Base-by-base conservation (phyloP, 2,888 invertebrate species). In the Digitonthophagus gazella region DNA sequence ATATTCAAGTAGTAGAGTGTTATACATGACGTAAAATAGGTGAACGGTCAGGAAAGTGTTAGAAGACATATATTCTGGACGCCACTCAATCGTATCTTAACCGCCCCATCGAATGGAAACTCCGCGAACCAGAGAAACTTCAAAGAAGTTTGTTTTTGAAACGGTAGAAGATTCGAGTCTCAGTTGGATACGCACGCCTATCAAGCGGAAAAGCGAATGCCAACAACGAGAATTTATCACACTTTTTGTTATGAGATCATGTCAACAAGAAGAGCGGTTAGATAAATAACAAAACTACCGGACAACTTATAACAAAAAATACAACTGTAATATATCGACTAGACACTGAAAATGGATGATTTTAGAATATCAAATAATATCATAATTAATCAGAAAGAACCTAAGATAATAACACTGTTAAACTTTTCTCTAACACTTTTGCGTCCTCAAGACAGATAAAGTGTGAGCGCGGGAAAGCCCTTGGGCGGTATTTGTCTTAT, bases 31-130 rank as follows among this genome's bases (percentile, higher is more conserved):
- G n/a, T 61, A 61, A 61, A 61, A 61, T 6, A 61, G 61, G 20
- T 61, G 19, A 18, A 61, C 18, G 19, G 6, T 20, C 20, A n/a
- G n/a, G 18, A 61, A 61, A 61, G 16, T 61, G 61, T 61, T 16
- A 18, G n/a, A 19, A 19, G 61, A 61, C 20, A 61, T 18, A 61
- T 61, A 61, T 20, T 18, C 20, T 61, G 16, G 61, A 20, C 18
- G 11, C 61, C 61, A 61, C 19, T 61, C 61, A 61, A 61, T 61
- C 61, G 61, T 61, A 61, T 61, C 61, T 15, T 61, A 18, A 61
- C 61, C 19, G 61, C 14, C 6, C 61, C 19, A 18, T 18, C 61
- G 20, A 61, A 61, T 61, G 18, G 19, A 20, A 61, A 61, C 61
- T 61, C n/a, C 6, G 20, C 61, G 61, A 61, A 20, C 20, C 61